Percentiles rank a stretch among this genome's conserved stretches.
These are phyloP conservation scores for Ectemnius cavifrons DNA, from an alignment of 2,888 invertebrate genomes.

Conservation along the genomic window DNA sequence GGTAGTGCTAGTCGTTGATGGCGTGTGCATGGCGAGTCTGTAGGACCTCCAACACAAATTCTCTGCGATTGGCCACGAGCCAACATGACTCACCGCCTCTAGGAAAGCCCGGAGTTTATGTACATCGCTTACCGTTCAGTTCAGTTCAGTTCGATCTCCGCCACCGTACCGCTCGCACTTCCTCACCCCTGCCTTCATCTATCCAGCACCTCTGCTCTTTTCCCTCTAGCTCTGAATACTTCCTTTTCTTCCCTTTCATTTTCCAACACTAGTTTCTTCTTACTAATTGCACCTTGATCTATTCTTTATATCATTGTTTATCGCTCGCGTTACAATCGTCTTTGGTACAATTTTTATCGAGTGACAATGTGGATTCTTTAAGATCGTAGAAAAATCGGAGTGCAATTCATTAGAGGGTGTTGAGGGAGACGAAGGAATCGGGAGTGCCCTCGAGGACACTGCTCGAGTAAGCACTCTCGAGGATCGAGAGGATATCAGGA, in stretches of 20 bases:
- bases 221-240: slow-evolving; percentile 15
- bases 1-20: slow-evolving; percentile 2
- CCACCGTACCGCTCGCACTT: slow-evolving; percentile 52
- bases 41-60: slow-evolving; percentile 51
- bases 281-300: not conserved
- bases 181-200: slow-evolving; percentile 8
- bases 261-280: not conserved
- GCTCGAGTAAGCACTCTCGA: not conserved
- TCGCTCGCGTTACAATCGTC: slow-evolving; percentile 9
- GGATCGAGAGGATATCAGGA: slow-evolving; percentile 4
- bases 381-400: not conserved
- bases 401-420: not conserved
- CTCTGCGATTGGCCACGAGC: slow-evolving; percentile 70
- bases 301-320: not conserved
- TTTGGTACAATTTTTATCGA: not conserved
- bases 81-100: slow-evolving; percentile 75
- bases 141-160: slow-evolving; percentile 71
- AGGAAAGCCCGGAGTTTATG: slow-evolving; percentile 69
- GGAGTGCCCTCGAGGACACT: slow-evolving; percentile 37
- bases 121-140: slow-evolving; percentile 58
- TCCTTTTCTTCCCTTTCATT: slow-evolving; percentile 25
- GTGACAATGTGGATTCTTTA: not conserved
- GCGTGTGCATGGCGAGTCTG: slow-evolving; percentile 33
- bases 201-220: slow-evolving; percentile 16
- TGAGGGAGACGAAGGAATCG: slow-evolving; percentile 3